A percentile compares a stretch with the other conserved stretches of the same genome.
phyloP scores from a whole-genome alignment of 2,113 vertebrate genomes.

The Dromaius novaehollandiae region DNA sequence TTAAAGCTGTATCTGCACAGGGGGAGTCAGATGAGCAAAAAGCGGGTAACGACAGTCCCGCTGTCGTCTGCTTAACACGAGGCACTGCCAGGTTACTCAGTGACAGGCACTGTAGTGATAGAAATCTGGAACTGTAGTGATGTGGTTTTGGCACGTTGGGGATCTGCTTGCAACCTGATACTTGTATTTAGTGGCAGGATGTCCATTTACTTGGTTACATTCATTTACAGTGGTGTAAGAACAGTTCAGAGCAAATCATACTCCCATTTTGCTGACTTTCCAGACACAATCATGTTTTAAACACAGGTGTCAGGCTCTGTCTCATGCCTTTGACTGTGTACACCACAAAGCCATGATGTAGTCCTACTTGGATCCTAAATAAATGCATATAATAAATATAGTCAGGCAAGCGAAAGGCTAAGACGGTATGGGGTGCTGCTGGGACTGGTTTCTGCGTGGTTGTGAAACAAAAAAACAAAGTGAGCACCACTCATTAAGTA shows the following conservation, averaged over 20 bases:
- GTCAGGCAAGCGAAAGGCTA: constrained; percentile 16
- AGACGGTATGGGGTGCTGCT: neutral
- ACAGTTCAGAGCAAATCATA: neutral
- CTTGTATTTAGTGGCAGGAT: constrained; percentile 18
- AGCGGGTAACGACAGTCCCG: neutral
- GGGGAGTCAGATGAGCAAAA: neutral
- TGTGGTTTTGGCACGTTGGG: neutral
- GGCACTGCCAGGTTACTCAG: neutral
- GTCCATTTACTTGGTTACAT: constrained; percentile 29
- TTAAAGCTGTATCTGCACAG: neutral
- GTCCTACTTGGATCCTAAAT: neutral
- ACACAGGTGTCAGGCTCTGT: neutral
- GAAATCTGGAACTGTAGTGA: neutral
- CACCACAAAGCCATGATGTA: neutral
- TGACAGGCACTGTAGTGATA: no score
- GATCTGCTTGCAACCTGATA: constrained; percentile 40
- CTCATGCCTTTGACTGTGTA: neutral
- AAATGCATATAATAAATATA: neutral
- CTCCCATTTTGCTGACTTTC: neutral
- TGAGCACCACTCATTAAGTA: neutral
- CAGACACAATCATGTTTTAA: neutral
- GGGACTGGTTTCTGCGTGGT: neutral
- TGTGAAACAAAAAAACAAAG: constrained; percentile 1
- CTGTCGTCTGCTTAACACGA: neutral
- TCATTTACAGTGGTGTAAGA: constrained; percentile 7